phyloP scores from a whole-genome alignment of 2,113 vertebrate genomes.

The Lagenorhynchus albirostris region DNA sequence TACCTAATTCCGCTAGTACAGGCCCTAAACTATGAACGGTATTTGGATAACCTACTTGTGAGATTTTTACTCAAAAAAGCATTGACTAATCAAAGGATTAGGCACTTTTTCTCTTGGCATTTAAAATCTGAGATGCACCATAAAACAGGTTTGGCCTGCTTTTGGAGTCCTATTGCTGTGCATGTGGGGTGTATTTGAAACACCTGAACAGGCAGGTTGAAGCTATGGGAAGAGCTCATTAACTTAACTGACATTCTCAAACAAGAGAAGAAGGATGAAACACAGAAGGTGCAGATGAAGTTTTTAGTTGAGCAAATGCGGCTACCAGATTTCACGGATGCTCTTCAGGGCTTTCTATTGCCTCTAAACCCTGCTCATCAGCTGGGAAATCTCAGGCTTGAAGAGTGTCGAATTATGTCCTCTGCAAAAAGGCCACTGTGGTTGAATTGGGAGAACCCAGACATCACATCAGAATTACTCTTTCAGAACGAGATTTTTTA shows the following conservation, averaged over 20 bases:
- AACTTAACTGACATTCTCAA: conserved; percentile 99
- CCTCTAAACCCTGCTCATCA: conserved; percentile 98
- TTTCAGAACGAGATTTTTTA: conserved; percentile 99
- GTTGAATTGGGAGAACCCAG: conserved; percentile 99
- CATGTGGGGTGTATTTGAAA: conserved; percentile 98
- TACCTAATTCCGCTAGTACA: conserved; percentile 98
- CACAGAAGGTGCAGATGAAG: conserved; percentile 99
- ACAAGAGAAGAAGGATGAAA: conserved; percentile 99
- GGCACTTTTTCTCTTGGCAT: conserved; percentile 99
- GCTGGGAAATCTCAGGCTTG: conserved; percentile 94
- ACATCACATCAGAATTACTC: conserved; percentile 98
- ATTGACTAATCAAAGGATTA: conserved; percentile 97
- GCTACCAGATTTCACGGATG: conserved; percentile 98
- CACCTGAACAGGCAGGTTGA: conserved; percentile 97
- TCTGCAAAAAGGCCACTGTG: conserved; percentile 97
- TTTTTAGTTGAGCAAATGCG: conserved; percentile 99
- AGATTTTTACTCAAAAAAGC: conserved; percentile 98
- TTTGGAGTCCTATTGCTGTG: conserved; percentile 95
- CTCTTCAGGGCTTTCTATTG: conserved; percentile 96
- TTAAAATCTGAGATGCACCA: conserved; percentile 99
- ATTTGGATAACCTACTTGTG: conserved; percentile 95
- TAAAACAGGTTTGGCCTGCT: conserved; percentile 97
- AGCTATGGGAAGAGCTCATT: conserved; percentile 97
- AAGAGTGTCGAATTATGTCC: conserved; percentile 99
- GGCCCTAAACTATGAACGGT: conserved; percentile 98